Percentiles rank a stretch among this genome's conserved stretches.
These are phyloP conservation scores for Canis aureus DNA, from an alignment of 2,113 vertebrate species.

Conservation along the genomic window DNA sequence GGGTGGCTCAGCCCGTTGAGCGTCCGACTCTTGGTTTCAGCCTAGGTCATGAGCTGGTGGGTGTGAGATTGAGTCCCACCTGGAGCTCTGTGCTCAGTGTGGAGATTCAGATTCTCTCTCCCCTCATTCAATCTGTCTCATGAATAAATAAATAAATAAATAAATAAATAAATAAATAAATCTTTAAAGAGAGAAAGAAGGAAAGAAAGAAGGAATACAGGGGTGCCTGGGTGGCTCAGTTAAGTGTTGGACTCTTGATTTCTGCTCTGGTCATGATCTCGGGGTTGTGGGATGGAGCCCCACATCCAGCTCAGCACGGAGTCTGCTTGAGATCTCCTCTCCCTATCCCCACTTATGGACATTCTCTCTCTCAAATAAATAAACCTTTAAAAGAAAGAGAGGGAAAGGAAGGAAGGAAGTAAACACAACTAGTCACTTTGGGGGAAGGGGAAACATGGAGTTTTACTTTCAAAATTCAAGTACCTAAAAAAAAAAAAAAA, in stretches of 20 bases:
- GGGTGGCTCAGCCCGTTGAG: too few species aligned
- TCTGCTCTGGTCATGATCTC: background rate
- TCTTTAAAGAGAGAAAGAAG: background rate
- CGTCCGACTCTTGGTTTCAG: background rate
- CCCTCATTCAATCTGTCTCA: background rate
- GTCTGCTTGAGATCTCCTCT: too few species aligned
- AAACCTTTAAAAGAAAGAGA: too few species aligned
- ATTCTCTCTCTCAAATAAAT: too few species aligned
- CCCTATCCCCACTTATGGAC: too few species aligned
- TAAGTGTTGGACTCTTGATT: background rate
- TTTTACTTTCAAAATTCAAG: background rate
- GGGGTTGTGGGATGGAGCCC: too few species aligned
- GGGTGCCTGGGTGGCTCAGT: background rate
- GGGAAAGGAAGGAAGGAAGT: background rate
- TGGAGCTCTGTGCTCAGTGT: background rate
- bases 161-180: background rate
- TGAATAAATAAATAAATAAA: background rate
- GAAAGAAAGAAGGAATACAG: background rate
- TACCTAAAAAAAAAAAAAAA: background rate
- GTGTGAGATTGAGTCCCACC: background rate
- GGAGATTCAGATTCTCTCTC: background rate
- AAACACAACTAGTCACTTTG: background rate
- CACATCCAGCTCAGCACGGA: too few species aligned
- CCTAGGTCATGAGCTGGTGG: background rate
- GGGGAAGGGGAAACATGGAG: background rate